Evolutionary conservation across 2,888 invertebrate genomes (phyloP).

Genomic region (Bugulina stolonifera): DNA sequence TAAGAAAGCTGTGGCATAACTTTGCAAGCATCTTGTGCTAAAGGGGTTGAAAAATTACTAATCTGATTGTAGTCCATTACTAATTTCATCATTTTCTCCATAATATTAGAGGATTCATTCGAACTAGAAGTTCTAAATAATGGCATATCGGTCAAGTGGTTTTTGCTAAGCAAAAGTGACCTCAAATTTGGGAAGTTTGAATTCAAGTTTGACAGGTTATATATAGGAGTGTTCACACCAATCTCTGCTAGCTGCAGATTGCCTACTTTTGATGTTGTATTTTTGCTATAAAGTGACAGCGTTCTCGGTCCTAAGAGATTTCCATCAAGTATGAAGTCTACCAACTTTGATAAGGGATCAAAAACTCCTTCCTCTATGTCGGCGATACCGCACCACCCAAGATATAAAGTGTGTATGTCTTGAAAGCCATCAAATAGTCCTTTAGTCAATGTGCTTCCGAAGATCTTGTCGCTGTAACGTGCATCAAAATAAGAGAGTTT

Average conservation of each 20-base stretch:
- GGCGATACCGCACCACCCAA: background rate
- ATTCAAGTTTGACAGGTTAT: background rate
- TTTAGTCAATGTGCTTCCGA: background rate
- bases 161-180: background rate
- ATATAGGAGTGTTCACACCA: background rate
- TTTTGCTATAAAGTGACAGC: background rate
- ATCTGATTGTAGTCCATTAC: background rate
- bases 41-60: background rate
- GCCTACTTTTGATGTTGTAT: background rate
- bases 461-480: conserved; percentile 7
- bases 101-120: background rate
- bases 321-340: background rate
- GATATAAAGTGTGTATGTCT: background rate
- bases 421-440: background rate
- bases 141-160: background rate
- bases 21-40: background rate
- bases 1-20: background rate
- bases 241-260: background rate
- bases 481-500: background rate
- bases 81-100: background rate
- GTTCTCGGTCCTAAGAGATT: background rate
- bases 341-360: background rate
- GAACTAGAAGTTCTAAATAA: background rate
- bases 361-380: background rate
- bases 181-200: background rate